Evolutionary conservation across 2,113 vertebrate genomes (phyloP), one percentile per base, ranked within the genome.

Genomic region (Paralichthys olivaceus): DNA sequence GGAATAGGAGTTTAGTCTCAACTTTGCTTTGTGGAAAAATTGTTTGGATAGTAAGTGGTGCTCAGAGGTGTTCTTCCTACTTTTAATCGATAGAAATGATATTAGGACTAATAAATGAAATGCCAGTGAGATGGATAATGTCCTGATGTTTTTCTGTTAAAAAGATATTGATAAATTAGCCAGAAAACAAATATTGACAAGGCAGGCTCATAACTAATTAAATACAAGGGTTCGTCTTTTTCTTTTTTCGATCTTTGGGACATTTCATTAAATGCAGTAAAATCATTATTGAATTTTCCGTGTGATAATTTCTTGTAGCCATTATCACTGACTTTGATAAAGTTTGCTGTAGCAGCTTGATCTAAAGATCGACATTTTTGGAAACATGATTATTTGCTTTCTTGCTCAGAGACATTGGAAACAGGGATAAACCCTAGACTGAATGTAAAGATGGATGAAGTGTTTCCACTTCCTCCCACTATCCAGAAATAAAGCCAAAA

Each of bases 1-100:
- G 77, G 76, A 81, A 83, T 40, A 76, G 47, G 37, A 80, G 32
- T 56, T 61, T 45, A 63, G 43, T 64, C 70, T 64, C 25, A 47
- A 45, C n/a, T 56, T 64, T 17, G 20, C 22, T 40, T 47, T 37
- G 20, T 56, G 4, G 20, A 72, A 69, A 51, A 68, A 51, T 75
- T 28, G 51, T 8, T 68, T 70, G 56, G 22, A 57, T 74, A 83
- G 54, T 62, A 56, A 63, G 20, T 40, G 37, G 37, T 12, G 12
- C 37, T 40, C 37, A 22, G 40, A 47, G 55, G 65, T n/a, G 23
- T 59, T 72, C 17, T 49, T 64, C 25, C 12, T 12, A 5, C 26
- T 65, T 66, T 79, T 25, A 29, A 71, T 71, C 28, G 45, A 49
- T 22, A 68, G 4, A 40, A 45, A 56, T 45, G 12, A 45, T 67